phyloP scores from a whole-genome alignment of 2,888 invertebrate genomes.

The Mystacides longicornis region DNA sequence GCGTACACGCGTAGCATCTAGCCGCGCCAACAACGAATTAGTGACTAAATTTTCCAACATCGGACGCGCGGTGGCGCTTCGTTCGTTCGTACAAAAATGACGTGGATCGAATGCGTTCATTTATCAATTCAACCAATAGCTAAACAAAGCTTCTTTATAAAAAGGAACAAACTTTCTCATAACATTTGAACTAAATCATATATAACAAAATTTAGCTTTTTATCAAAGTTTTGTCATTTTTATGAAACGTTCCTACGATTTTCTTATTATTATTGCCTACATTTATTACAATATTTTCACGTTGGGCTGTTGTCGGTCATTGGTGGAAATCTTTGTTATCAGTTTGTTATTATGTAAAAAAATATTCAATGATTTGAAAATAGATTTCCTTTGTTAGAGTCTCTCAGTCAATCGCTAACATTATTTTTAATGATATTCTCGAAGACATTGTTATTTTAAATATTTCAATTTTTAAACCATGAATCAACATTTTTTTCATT shows the following conservation, averaged over 20 bases:
- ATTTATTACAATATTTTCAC: not conserved
- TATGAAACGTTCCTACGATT: not conserved
- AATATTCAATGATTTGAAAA: too few relatives aligned
- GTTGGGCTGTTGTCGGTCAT: not conserved
- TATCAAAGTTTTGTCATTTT: not conserved
- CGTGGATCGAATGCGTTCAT: too few relatives aligned
- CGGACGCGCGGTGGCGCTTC: slow-evolving; percentile 18
- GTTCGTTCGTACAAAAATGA: slow-evolving; percentile 11
- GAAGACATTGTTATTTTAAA: too few relatives aligned
- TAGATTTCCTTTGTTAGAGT: too few relatives aligned
- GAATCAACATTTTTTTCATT: too few relatives aligned
- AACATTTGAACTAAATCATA: too few relatives aligned
- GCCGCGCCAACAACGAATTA: slow-evolving; percentile 19
- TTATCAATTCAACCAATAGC: too few relatives aligned
- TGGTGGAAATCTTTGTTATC: not conserved
- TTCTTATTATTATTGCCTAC: not conserved
- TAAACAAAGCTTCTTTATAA: too few relatives aligned
- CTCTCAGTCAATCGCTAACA: too few relatives aligned
- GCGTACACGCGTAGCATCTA: slow-evolving; percentile 11
- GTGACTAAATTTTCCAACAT: slow-evolving; percentile 18
- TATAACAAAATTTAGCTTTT: not conserved
- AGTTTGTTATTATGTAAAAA: not conserved
- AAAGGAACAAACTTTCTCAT: too few relatives aligned
- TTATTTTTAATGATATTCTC: too few relatives aligned
- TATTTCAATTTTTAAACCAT: too few relatives aligned